Evolutionary conservation across 92 coral and sea anemone species (phyloP).

Genomic region (Bergia sp.): DNA sequence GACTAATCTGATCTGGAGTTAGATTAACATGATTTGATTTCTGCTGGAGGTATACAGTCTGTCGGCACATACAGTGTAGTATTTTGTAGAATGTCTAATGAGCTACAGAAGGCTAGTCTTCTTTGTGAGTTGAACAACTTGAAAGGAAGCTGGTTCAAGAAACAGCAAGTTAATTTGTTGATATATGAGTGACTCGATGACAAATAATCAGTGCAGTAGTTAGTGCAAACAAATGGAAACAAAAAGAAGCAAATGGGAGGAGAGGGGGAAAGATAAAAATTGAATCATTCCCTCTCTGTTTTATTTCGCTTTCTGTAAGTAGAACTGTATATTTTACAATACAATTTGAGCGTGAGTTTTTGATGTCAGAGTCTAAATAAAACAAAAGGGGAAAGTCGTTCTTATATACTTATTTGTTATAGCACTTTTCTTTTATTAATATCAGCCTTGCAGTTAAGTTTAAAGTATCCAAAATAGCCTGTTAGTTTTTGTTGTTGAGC

Average conservation of each 20-base stretch:
- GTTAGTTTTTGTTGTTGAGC: neutral
- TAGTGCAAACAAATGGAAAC: neutral
- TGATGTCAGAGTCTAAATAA: neutral
- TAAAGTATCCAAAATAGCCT: too few species aligned
- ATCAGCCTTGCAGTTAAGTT: neutral
- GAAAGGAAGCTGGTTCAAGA: neutral
- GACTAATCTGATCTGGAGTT: neutral
- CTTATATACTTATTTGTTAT: neutral
- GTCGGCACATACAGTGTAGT: neutral
- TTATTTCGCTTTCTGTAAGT: neutral
- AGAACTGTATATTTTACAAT: neutral
- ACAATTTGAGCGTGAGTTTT: neutral
- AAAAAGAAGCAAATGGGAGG: neutral
- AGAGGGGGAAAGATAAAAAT: too few species aligned
- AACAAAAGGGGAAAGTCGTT: neutral
- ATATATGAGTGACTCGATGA: neutral
- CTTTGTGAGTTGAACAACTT: neutral
- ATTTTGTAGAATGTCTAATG: neutral
- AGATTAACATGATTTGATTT: too few species aligned
- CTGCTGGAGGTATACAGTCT: neutral
- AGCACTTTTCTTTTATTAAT: neutral
- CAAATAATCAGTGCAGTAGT: neutral
- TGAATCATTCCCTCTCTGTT: neutral
- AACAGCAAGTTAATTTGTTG: neutral
- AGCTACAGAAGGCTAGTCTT: neutral